Percentiles rank a stretch among this genome's conserved stretches.
Conservation (phyloP, 2,797 vertebrate genomes). For the Cossypha dichroa region DNA sequence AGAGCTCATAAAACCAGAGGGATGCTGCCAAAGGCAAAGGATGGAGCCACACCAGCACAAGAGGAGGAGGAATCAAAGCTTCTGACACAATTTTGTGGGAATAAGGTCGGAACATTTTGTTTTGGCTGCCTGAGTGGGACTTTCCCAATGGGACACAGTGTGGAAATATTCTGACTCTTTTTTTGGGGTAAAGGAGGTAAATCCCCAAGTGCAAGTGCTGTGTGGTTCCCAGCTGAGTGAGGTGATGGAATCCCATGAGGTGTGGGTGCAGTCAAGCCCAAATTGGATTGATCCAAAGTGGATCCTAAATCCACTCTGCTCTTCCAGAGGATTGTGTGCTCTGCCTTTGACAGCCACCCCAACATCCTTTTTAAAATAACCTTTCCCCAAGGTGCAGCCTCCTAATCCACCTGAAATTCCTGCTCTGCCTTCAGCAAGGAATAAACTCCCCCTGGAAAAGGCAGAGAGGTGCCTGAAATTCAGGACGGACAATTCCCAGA, state of each 20-base stretch:
- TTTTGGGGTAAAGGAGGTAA: background rate
- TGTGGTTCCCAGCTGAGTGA: background rate
- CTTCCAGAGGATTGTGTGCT: background rate
- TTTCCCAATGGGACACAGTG: background rate
- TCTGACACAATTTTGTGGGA: constrained; percentile 2
- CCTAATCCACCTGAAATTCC: background rate
- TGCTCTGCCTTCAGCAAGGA: background rate
- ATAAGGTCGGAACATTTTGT: constrained; percentile 60
- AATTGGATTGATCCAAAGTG: too few species aligned
- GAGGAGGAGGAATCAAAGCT: constrained; percentile 18
- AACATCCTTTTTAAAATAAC: accelerated
- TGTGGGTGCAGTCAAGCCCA: background rate
- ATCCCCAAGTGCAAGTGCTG: background rate
- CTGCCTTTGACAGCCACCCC: too few species aligned
- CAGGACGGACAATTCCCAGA: background rate
- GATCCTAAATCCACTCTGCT: background rate
- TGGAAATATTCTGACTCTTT: constrained; percentile 13
- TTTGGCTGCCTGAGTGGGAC: background rate
- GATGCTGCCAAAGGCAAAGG: constrained; percentile 31
- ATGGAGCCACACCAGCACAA: background rate
- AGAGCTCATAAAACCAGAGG: constrained; percentile 39
- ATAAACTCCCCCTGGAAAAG: background rate
- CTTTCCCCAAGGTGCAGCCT: background rate
- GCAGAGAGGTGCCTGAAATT: background rate
- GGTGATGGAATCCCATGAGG: accelerated